Evolutionary conservation across 2,797 vertebrate genomes (phyloP).

Genomic region (Hemibagrus guttatus): DNA sequence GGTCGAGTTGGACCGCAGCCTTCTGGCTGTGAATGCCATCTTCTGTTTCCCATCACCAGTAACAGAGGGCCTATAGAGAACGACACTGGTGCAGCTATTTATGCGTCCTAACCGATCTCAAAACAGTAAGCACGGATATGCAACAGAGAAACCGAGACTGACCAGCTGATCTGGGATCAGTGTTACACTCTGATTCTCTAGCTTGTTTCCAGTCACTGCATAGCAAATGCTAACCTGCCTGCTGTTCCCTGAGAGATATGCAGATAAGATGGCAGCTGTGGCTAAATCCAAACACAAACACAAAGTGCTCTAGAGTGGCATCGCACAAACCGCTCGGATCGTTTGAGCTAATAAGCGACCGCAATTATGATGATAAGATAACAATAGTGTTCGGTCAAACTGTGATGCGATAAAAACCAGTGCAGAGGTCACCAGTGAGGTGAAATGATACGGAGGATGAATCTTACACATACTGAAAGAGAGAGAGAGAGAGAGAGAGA

Average conservation of each 20-base stretch:
- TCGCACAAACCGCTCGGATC: neutral
- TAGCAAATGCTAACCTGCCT: conserved; percentile 1
- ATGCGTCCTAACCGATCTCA: neutral
- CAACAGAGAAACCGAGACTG: neutral
- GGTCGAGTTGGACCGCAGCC: conserved; percentile 5
- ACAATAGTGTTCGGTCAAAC: neutral
- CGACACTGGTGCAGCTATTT: neutral
- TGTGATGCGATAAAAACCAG: neutral
- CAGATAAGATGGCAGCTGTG: conserved; percentile 21
- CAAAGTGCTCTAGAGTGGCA: neutral
- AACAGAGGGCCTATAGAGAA: conserved; percentile 27
- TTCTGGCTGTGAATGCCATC: conserved; percentile 29
- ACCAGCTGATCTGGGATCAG: conserved; percentile 1
- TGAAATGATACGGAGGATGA: neutral
- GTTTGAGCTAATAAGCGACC: neutral
- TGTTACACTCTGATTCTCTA: neutral
- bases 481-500: neutral
- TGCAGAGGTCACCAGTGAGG: neutral
- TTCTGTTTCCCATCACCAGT: conserved; percentile 27
- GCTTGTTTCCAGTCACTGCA: conserved; percentile 1
- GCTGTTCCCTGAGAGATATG: conserved; percentile 23
- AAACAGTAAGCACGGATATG: neutral
- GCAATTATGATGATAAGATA: neutral
- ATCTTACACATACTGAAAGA: neutral
- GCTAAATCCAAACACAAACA: conserved; percentile 44